Percentiles rank a stretch among this genome's conserved stretches.
phyloP scores from a whole-genome alignment of 2,797 vertebrate species.

The Manis crassicaudata region DNA sequence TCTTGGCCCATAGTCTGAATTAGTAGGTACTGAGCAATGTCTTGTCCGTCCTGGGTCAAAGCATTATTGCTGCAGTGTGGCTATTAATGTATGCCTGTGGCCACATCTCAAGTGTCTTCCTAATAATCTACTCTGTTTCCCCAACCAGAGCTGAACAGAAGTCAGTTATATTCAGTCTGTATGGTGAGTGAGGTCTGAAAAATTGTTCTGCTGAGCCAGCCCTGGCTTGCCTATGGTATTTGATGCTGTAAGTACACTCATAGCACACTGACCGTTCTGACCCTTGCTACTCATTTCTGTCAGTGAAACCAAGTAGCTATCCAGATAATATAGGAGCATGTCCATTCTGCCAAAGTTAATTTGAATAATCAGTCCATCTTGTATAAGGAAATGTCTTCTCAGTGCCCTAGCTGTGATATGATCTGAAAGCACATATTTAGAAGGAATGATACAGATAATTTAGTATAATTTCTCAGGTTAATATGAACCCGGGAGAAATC shows the following conservation, averaged over 20 bases:
- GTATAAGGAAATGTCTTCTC: conserved; percentile 5
- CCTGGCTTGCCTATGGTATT: neutral
- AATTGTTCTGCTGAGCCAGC: neutral
- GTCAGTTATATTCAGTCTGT: neutral
- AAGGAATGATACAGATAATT: neutral
- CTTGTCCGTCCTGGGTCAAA: neutral
- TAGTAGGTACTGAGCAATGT: neutral
- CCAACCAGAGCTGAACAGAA: neutral
- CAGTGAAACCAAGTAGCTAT: neutral
- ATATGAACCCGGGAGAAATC: neutral
- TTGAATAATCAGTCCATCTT: neutral
- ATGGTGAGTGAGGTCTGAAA: neutral
- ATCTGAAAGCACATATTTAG: neutral
- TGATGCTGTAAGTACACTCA: neutral
- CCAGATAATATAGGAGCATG: neutral
- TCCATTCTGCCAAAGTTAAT: neutral
- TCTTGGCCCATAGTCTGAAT: neutral
- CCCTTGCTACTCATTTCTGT: neutral
- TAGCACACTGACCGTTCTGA: neutral
- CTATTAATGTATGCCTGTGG: neutral
- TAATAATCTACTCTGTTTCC: neutral
- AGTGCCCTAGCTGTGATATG: neutral
- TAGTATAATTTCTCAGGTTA: conserved; percentile 16
- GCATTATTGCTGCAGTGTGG: neutral
- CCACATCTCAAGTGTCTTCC: neutral